Evolutionary conservation across 2,888 invertebrate species (phyloP), one percentile per base, ranked within the genome.

Genomic region (Cryptocheilus praepositus): DNA sequence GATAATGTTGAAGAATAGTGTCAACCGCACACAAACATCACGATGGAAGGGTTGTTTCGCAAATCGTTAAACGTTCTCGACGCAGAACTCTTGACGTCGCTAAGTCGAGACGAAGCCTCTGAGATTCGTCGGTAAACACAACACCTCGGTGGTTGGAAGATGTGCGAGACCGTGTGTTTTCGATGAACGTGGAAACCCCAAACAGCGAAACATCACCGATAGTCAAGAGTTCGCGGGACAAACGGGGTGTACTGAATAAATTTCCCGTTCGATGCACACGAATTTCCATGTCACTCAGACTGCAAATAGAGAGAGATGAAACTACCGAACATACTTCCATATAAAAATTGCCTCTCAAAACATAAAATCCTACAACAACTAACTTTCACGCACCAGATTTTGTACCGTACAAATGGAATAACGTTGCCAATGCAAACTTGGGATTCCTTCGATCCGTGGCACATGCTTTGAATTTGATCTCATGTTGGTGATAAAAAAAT

Each of bases 291-390:
- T 36, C 36, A 36, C 1, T 36, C 7, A 11, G 7, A 11, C 11
- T 11, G 7, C 4, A 11, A 36, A 36, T 7, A 7, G 71, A 70
- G 75, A 67, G 71, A 64, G 84, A 82, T 81, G 81, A 36, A 7
- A 7, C 8, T 36, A 11, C 4, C 11, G 7, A 36, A 7, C 36
- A 36, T 7, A 8, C 13, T 11, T 11, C 8, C 4, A 7, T 7
- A 36, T 7, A 36, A 36, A 83, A 85, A 85, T 83, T 85, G 84
- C 74, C 74, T 70, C n/a, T n/a, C n/a, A n/a, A n/a, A n/a, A n/a
- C n/a, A n/a, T n/a, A n/a, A n/a, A n/a, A n/a, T n/a, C n/a, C n/a
- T n/a, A n/a, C n/a, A n/a, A n/a, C n/a, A n/a, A n/a, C n/a, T n/a
- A n/a, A n/a, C n/a, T n/a, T n/a, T n/a, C n/a, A n/a, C n/a, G n/a